Percentiles rank a stretch among this genome's conserved stretches.
Conservation (phyloP, 2,888 invertebrate genomes). For the Barypeithes pellucidus region DNA sequence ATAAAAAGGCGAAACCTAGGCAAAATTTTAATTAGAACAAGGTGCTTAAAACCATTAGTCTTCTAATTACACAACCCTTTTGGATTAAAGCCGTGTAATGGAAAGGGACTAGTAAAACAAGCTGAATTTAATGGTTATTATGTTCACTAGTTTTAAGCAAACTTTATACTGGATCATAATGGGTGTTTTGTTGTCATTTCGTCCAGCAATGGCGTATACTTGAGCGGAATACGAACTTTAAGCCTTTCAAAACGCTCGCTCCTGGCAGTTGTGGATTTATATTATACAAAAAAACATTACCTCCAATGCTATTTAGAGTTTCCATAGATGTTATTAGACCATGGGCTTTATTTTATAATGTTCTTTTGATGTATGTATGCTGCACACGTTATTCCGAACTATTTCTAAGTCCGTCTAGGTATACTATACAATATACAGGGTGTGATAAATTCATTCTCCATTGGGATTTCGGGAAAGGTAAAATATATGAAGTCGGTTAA, state of each 20-base stretch:
- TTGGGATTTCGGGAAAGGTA: too few relatives aligned
- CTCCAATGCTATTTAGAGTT: background rate
- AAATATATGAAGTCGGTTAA: too few relatives aligned
- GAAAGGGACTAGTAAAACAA: constrained; percentile 50
- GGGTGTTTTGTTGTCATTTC: constrained; percentile 61
- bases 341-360: background rate
- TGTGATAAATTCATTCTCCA: too few relatives aligned
- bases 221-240: constrained; percentile 18
- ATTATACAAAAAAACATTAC: constrained; percentile 23
- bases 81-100: constrained; percentile 48
- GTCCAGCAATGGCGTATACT: constrained; percentile 31
- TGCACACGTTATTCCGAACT: too few relatives aligned
- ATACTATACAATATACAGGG: too few relatives aligned
- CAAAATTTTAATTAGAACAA: constrained; percentile 47
- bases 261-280: constrained; percentile 15
- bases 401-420: too few relatives aligned
- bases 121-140: constrained; percentile 54
- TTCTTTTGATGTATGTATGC: background rate
- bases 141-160: constrained; percentile 54
- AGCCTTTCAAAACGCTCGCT: constrained; percentile 36
- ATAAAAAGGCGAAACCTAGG: constrained; percentile 10
- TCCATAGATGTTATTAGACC: constrained; percentile 2
- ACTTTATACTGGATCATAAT: constrained; percentile 58
- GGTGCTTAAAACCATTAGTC: constrained; percentile 53
- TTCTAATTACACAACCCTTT: constrained; percentile 46